A percentile compares a stretch with the other conserved stretches of the same genome.
Conservation (phyloP, 2,113 vertebrate species). For the Alethe diademata region DNA sequence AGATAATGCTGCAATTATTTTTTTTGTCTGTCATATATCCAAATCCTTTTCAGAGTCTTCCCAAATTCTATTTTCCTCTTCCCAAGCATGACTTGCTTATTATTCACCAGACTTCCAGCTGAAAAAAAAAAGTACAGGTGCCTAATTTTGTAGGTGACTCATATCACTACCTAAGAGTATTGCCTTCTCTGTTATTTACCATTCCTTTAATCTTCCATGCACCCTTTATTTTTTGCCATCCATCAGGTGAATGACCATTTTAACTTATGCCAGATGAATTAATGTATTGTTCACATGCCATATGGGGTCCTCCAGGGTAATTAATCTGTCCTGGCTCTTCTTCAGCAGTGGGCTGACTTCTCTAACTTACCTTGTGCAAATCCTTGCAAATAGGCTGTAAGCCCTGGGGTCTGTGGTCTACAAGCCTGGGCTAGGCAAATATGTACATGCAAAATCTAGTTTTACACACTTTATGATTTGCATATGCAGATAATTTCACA, state of each 20-base stretch:
- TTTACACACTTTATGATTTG: neutral
- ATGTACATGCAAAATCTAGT: neutral
- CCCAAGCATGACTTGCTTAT: neutral
- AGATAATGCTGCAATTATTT: neutral
- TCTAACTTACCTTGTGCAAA: neutral
- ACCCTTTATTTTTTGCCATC: neutral
- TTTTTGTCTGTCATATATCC: neutral
- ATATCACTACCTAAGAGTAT: neutral
- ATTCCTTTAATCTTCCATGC: constrained; percentile 1
- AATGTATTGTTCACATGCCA: neutral
- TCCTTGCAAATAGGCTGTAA: neutral
- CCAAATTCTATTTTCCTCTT: neutral
- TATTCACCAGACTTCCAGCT: neutral
- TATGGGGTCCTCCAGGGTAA: neutral
- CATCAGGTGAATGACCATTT: neutral
- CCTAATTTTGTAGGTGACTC: constrained; percentile 24
- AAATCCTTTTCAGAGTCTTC: neutral
- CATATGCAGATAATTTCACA: neutral
- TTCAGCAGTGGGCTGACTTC: neutral
- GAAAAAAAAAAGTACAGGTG: neutral
- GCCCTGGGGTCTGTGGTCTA: neutral
- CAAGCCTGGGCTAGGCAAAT: neutral
- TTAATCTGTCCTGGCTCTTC: neutral
- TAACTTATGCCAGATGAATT: neutral
- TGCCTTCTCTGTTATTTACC: constrained; percentile 25